Conservation (phyloP, 2,113 vertebrate species). For the Oxyura jamaicensis region DNA sequence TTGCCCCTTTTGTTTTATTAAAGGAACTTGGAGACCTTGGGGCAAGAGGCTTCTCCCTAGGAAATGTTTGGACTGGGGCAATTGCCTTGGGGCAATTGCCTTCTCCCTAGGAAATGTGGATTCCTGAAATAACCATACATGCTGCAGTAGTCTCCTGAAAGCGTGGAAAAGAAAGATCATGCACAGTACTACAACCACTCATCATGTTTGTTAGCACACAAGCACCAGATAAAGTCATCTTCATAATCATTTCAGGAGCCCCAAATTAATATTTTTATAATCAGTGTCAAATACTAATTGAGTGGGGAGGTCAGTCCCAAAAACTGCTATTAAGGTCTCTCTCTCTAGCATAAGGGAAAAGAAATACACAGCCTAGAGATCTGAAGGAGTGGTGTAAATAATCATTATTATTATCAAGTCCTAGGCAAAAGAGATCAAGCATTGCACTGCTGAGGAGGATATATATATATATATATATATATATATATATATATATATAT, state of each 20-base stretch:
- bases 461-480: no score
- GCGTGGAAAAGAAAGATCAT: neutral
- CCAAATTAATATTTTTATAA: neutral
- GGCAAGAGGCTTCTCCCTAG: neutral
- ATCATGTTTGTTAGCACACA: neutral
- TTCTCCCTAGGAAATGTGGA: neutral
- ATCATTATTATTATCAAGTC: neutral
- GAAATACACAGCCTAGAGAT: neutral
- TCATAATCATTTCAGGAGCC: neutral
- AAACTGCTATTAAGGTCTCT: neutral
- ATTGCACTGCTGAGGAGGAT: neutral
- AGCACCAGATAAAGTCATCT: neutral
- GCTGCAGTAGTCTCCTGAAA: neutral
- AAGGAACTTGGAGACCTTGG: neutral
- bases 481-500: no score
- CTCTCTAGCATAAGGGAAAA: neutral
- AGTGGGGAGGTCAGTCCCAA: neutral
- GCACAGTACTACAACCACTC: neutral
- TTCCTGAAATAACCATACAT: neutral
- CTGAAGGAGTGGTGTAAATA: neutral
- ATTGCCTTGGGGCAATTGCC: neutral
- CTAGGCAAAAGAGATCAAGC: neutral
- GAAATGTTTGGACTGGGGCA: no score
- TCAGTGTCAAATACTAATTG: neutral
- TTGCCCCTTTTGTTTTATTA: neutral